Base-by-base conservation (phyloP, 2,113 vertebrate species). In the Scalopus aquaticus region DNA sequence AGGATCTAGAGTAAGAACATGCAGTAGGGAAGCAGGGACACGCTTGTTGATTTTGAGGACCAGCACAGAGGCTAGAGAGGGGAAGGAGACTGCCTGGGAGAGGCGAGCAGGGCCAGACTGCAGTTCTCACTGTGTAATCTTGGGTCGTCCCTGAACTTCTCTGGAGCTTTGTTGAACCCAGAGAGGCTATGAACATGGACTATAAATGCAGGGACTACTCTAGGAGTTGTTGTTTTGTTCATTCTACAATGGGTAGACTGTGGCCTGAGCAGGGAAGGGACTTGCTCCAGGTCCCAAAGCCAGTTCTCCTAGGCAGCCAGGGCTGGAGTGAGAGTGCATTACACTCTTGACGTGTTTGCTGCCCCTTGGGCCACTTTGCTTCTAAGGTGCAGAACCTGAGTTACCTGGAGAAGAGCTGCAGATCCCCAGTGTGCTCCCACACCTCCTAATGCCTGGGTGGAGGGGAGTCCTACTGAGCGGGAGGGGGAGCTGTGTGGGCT, bases 331-430 rank as follows among this genome's bases (percentile, higher is more conserved):
- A 76, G 84, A 76, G n/a, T 39, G 15, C 42, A 16, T 58, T n/a
- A 15, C n/a, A 42, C 62, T 91, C 64, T 88, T 69, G 76, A 72
- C 2, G 0, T 51, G n/a, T 64, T 88, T 88, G n/a, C 79, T 94
- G 78, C 22, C 91, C 58, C 62, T 88, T 84, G 69, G 72, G 65
- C 73, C 30, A 20, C 73, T 62, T 81, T 44, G 78, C 74, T 78
- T 76, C 74, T 82, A 79, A 88, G 86, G 24, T 79, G 10, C 74
- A 83, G 81, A 79, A 85, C 54, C 65, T 17, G 49, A 77, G 73
- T 92, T 74, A 81, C 26, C 30, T 92, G 78, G 73, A 70, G 74
- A 83, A 82, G 62, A 67, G 88, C 35, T 95, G 35, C 32, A 69
- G 28, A 24, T 67, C 49, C 78, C 42, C 35, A 35, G 56, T 0